Percentiles rank a stretch among this genome's conserved stretches.
These are phyloP conservation scores for Esox niger DNA, from an alignment of 2,113 vertebrate genomes.

Conservation along the genomic window DNA sequence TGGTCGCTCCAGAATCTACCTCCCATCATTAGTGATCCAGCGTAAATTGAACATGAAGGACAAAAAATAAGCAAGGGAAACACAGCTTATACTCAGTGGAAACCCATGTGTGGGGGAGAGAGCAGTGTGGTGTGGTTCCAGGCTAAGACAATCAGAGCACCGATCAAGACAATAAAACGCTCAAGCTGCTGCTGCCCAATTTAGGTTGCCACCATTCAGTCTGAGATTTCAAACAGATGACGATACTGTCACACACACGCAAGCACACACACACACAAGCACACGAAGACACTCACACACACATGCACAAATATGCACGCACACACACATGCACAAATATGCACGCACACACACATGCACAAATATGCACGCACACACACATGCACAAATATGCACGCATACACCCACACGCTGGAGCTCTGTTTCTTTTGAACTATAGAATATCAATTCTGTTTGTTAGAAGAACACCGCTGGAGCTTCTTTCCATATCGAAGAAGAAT, in stretches of 20 bases:
- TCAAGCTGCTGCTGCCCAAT: conserved; percentile 30
- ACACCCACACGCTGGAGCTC: neutral
- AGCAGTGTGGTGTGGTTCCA: conserved; percentile 25
- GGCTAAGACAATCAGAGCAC: conserved; percentile 32
- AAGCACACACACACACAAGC: neutral
- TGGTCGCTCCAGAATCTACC: conserved; percentile 40
- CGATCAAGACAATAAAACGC: conserved; percentile 38
- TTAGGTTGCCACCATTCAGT: conserved; percentile 46
- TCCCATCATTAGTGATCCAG: conserved; percentile 48
- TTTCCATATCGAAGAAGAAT: neutral
- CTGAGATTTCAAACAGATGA: conserved; percentile 36
- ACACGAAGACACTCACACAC: neutral
- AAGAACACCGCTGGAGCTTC: neutral
- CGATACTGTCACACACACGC: conserved; percentile 25
- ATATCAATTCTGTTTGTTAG: neutral
- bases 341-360: no score
- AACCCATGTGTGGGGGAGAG: conserved; percentile 19
- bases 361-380: no score
- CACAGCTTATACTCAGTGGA: no score
- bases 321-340: no score
- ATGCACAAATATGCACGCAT: no score
- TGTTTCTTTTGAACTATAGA: neutral
- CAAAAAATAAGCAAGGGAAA: conserved; percentile 13
- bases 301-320: neutral
- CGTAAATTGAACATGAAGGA: conserved; percentile 47